phyloP scores from a whole-genome alignment of 2,113 vertebrate genomes.

The Trochalopteron elliotii region DNA sequence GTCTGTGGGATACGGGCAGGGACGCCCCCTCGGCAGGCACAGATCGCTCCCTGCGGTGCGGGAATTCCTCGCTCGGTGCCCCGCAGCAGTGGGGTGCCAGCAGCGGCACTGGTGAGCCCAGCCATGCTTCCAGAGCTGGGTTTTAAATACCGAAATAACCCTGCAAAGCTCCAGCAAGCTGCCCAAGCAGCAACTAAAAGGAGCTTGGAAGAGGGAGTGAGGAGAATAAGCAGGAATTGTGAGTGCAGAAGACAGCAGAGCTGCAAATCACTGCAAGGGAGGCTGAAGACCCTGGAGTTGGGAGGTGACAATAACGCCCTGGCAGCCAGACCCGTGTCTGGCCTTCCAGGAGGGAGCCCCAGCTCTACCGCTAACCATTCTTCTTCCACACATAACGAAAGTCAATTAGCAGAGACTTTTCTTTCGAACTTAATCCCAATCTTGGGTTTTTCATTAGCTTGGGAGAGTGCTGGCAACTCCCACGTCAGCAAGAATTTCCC shows the following conservation, averaged over 20 bases:
- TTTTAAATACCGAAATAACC: accelerated
- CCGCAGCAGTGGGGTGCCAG: accelerated
- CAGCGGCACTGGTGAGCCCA: accelerated
- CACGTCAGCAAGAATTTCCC: slow-evolving; percentile 48
- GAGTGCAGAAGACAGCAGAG: neutral
- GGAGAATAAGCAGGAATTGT: neutral
- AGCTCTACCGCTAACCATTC: neutral
- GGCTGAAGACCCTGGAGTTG: neutral
- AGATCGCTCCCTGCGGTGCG: accelerated
- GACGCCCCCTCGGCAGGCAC: accelerated
- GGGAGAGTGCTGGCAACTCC: slow-evolving; percentile 12
- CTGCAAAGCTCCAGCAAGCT: neutral
- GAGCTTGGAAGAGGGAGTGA: neutral
- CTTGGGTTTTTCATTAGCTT: neutral
- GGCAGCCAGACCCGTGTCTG: neutral
- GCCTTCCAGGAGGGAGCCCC: neutral
- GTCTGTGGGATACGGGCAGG: accelerated
- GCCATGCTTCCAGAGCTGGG: accelerated
- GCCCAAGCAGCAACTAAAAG: neutral
- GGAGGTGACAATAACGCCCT: accelerated
- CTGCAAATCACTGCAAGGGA: neutral
- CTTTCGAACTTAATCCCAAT: neutral
- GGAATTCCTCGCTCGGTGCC: accelerated
- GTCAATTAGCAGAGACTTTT: neutral
- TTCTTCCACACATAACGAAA: neutral